phyloP scores from a whole-genome alignment of 2,113 vertebrate species.

The Baryphthengus martii region DNA sequence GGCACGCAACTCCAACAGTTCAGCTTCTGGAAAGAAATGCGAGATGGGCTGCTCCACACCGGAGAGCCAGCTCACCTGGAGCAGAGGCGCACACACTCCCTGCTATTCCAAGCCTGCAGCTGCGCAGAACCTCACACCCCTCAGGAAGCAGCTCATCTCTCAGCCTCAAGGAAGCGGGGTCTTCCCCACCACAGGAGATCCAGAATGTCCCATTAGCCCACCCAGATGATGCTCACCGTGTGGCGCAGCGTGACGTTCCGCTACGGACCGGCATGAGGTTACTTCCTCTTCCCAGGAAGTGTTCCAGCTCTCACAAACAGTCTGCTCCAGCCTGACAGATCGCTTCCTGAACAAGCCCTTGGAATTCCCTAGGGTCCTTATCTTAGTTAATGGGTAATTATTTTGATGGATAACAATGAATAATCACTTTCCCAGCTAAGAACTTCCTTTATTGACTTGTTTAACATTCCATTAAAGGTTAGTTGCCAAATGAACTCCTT shows the following conservation, averaged over 20 bases:
- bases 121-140: not conserved
- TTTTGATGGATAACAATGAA: conserved; percentile 74
- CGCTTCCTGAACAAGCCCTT: conserved; percentile 74
- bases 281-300: conserved; percentile 75
- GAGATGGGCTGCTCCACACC: not conserved
- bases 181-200: accelerated
- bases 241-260: accelerated
- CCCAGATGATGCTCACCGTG: accelerated
- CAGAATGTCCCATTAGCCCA: accelerated
- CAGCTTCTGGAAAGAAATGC: not conserved
- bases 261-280: not conserved
- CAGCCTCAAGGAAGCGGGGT: not conserved
- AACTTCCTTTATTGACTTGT: conserved; percentile 81
- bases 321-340: conserved; percentile 65
- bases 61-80: not conserved
- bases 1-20: accelerated
- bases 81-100: accelerated
- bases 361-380: conserved; percentile 77
- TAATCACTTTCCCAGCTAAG: conserved; percentile 78
- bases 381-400: conserved; percentile 73
- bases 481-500: conserved; percentile 70
- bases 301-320: conserved; percentile 44
- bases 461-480: conserved; percentile 68
- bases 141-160: not conserved
- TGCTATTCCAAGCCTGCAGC: not conserved